Conservation (phyloP, 2,888 invertebrate species). For the Coecobrya sp. region DNA sequence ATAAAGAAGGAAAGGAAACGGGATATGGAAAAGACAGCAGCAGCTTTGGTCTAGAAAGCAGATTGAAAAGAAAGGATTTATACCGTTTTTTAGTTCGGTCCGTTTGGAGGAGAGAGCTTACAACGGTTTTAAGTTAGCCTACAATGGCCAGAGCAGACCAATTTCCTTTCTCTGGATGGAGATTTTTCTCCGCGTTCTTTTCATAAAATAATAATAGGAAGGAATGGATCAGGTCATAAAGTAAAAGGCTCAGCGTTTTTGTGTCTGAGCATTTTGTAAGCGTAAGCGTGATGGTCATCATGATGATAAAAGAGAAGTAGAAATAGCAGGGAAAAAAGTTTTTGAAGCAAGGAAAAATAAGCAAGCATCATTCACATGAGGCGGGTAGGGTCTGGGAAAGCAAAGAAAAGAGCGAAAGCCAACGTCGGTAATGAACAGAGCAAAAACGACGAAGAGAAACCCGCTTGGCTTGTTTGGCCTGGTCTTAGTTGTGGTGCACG, state of each 20-base stretch:
- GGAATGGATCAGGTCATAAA: slow-evolving; percentile 39
- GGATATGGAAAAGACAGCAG: slow-evolving; percentile 23
- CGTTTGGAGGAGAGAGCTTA: background rate
- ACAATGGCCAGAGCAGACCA: background rate
- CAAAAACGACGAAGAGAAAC: background rate
- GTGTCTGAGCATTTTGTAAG: background rate
- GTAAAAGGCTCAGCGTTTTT: slow-evolving; percentile 24
- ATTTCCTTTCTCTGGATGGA: background rate
- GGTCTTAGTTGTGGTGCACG: slow-evolving; percentile 54
- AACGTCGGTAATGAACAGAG: background rate
- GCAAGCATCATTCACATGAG: background rate
- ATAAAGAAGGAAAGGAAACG: background rate
- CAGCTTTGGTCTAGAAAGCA: background rate
- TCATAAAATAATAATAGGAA: slow-evolving; percentile 48
- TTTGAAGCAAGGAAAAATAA: slow-evolving; percentile 2
- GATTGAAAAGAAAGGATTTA: slow-evolving; percentile 51
- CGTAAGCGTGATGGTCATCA: background rate
- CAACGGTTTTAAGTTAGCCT: background rate
- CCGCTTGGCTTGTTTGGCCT: background rate
- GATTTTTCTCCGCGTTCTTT: background rate
- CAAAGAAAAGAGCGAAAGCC: background rate
- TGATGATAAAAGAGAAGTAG: background rate
- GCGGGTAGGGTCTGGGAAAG: background rate
- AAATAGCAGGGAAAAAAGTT: background rate
- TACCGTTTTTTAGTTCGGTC: background rate